These are phyloP conservation scores for Pollenia griseotomentosa DNA, from an alignment of 2,888 invertebrate genomes.

Conservation along the genomic window DNA sequence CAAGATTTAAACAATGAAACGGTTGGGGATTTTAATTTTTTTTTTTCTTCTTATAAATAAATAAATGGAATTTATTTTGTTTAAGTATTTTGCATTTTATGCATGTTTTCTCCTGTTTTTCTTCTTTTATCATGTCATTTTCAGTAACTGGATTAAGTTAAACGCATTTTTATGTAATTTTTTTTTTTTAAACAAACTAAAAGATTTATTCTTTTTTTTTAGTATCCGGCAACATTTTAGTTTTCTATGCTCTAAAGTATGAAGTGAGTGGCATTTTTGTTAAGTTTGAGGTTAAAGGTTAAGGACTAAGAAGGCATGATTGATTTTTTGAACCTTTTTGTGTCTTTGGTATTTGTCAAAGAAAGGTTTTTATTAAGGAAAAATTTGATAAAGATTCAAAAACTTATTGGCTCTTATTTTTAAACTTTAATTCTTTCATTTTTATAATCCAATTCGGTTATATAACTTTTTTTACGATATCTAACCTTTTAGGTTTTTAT, in stretches of 20 bases:
- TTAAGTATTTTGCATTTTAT: conserved; percentile 7
- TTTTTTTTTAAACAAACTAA: too few species aligned
- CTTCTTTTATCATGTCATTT: not conserved
- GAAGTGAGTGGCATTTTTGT: too few species aligned
- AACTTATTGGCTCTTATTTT: not conserved
- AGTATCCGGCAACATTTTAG: not conserved
- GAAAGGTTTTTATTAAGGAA: too few species aligned
- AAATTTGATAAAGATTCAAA: not conserved
- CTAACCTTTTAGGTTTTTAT: too few species aligned
- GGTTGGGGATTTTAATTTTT: not conserved
- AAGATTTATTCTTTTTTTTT: too few species aligned
- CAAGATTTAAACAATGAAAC: not conserved
- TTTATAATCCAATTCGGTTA: not conserved
- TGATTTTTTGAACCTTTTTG: not conserved
- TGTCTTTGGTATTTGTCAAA: not conserved
- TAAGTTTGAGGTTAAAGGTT: not conserved
- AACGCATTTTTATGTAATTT: too few species aligned
- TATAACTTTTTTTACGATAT: not conserved
- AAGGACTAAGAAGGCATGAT: not conserved
- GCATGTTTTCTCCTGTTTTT: not conserved
- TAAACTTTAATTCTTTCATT: not conserved
- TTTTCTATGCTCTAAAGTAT: not conserved
- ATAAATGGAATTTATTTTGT: not conserved
- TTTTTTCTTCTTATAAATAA: not conserved
- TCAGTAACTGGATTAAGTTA: too few species aligned